phyloP scores from a whole-genome alignment of 1,140 invertebrate species.

The Zaprionus africanus region DNA sequence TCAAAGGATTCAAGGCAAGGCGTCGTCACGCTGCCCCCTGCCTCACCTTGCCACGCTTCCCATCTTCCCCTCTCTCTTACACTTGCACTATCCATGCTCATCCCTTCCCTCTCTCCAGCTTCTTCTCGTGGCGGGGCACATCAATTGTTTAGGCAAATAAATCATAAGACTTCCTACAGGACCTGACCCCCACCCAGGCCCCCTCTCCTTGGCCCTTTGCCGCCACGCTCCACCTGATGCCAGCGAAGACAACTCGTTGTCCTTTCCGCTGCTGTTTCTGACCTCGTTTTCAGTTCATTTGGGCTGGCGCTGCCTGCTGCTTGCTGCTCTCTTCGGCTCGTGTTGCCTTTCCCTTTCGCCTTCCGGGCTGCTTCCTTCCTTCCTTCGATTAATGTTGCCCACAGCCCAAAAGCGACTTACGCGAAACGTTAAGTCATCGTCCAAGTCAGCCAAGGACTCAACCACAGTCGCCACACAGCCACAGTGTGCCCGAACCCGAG shows the following conservation, averaged over 20 bases:
- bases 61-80: not conserved
- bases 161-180: slow-evolving; percentile 66
- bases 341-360: no score
- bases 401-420: slow-evolving; percentile 7
- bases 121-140: slow-evolving; percentile 29
- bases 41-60: no score
- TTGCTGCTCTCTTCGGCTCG: not conserved
- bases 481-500: not conserved
- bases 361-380: slow-evolving; percentile 48
- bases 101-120: not conserved
- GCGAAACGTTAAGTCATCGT: slow-evolving; percentile 36
- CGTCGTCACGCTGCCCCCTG: slow-evolving; percentile 22
- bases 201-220: no score
- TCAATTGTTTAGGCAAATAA: slow-evolving; percentile 73
- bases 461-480: not conserved
- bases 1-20: slow-evolving; percentile 53
- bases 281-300: slow-evolving; percentile 50
- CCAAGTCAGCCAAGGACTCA: not conserved
- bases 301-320: not conserved
- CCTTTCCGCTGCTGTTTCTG: slow-evolving; percentile 20
- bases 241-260: slow-evolving; percentile 26
- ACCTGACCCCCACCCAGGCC: slow-evolving; percentile 16
- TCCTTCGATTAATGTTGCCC: slow-evolving; percentile 73
- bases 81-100: not conserved
- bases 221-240: not conserved